Evolutionary conservation across 2,797 vertebrate species (phyloP).

Genomic region (Botia kubotai): DNA sequence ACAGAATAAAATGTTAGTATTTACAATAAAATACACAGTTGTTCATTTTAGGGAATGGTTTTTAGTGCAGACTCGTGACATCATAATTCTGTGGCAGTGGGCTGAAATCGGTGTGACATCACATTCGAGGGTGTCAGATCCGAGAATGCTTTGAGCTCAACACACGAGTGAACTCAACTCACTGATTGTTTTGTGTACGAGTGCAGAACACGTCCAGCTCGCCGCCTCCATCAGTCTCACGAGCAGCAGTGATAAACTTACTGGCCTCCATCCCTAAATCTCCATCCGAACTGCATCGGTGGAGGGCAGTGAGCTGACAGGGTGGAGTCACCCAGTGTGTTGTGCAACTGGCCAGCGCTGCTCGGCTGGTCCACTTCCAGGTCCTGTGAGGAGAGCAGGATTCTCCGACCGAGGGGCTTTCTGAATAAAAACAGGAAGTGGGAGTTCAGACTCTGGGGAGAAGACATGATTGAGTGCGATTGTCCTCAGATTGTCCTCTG

Average conservation of each 20-base stretch:
- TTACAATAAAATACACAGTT: not conserved
- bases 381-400: constrained; percentile 51
- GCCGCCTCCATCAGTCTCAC: too few species aligned
- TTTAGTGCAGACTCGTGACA: not conserved
- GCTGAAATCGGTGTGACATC: constrained; percentile 48
- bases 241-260: too few species aligned
- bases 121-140: constrained; percentile 2
- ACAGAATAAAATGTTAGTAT: not conserved
- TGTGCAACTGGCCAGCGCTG: constrained; percentile 55
- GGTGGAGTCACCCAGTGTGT: constrained; percentile 62
- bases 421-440: constrained; percentile 76
- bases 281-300: constrained; percentile 6
- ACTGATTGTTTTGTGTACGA: not conserved
- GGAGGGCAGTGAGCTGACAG: constrained; percentile 49
- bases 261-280: too few species aligned
- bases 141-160: not conserved
- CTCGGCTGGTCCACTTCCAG: constrained; percentile 65
- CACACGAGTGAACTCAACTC: not conserved
- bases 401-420: constrained; percentile 51
- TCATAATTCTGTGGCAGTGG: not conserved
- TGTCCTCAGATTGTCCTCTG: constrained; percentile 62
- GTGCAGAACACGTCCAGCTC: not conserved
- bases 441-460: constrained; percentile 67
- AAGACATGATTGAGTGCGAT: constrained; percentile 68
- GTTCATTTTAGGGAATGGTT: not conserved